phyloP scores from a whole-genome alignment of 2,888 invertebrate genomes.

The Sericinus montela region DNA sequence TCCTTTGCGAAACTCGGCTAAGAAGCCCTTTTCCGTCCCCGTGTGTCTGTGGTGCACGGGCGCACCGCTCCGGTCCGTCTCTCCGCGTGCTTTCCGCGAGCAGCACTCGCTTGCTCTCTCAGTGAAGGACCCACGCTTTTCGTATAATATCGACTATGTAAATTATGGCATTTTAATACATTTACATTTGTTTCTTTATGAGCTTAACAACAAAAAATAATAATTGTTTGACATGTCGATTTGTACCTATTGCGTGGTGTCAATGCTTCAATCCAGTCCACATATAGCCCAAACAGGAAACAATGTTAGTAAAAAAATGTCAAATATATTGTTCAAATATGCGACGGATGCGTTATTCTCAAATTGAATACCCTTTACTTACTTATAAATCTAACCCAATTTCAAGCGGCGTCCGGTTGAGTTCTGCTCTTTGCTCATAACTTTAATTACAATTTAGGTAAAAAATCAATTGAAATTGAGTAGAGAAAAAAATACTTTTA shows the following conservation, averaged over 20 bases:
- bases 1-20: slow-evolving; percentile 47
- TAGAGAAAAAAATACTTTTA: too few species aligned
- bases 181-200: too few species aligned
- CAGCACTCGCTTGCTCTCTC: slow-evolving; percentile 70
- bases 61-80: slow-evolving; percentile 45
- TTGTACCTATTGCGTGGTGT: slow-evolving; percentile 54
- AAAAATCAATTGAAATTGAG: background rate
- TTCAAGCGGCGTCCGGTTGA: slow-evolving; percentile 70
- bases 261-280: slow-evolving; percentile 44
- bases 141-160: slow-evolving; percentile 36
- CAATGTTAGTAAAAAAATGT: slow-evolving; percentile 23
- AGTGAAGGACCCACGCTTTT: slow-evolving; percentile 57
- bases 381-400: slow-evolving; percentile 17
- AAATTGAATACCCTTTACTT: slow-evolving; percentile 21
- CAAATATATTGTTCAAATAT: slow-evolving; percentile 30
- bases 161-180: too few species aligned
- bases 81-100: slow-evolving; percentile 65
- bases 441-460: background rate
- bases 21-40: slow-evolving; percentile 52
- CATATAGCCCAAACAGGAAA: slow-evolving; percentile 22
- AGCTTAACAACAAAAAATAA: background rate
- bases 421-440: slow-evolving; percentile 16
- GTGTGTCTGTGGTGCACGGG: slow-evolving; percentile 54
- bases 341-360: slow-evolving; percentile 71
- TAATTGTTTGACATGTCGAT: slow-evolving; percentile 20